Evolutionary conservation across 2,888 invertebrate genomes (phyloP).

Genomic region (Alloplasta piceator): DNA sequence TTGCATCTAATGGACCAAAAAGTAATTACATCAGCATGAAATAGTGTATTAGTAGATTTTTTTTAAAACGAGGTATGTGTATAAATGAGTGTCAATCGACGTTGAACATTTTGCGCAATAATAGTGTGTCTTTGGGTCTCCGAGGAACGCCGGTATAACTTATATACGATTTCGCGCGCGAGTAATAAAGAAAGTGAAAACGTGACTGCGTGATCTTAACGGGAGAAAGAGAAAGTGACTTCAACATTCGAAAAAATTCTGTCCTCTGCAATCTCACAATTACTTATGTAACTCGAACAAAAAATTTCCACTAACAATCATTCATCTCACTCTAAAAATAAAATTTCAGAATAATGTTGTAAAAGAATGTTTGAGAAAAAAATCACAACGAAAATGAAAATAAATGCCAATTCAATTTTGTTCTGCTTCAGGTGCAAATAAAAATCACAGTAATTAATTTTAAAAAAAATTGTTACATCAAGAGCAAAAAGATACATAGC

Average conservation of each 20-base stretch:
- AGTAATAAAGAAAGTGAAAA: conserved; percentile 77
- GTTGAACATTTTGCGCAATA: conserved; percentile 37
- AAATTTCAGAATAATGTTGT: not conserved
- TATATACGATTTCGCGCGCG: conserved; percentile 21
- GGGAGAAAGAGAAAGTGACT: conserved; percentile 79
- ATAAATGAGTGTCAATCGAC: conserved; percentile 4
- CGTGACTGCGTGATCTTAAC: conserved; percentile 66
- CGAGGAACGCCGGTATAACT: conserved; percentile 28
- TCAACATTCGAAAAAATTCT: conserved; percentile 58
- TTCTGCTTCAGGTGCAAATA: no score
- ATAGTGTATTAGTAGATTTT: not conserved
- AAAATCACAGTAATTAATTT: no score
- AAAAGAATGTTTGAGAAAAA: not conserved
- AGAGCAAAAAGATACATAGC: no score
- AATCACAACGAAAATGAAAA: not conserved
- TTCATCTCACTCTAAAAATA: not conserved
- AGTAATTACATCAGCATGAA: conserved; percentile 4
- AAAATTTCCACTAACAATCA: not conserved
- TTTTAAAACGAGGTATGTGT: not conserved
- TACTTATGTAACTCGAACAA: conserved; percentile 67
- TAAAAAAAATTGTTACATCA: no score
- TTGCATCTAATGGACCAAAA: not conserved
- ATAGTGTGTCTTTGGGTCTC: conserved; percentile 24
- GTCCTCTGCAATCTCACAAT: conserved; percentile 71
- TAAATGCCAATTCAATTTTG: not conserved